Evolutionary conservation across 2,888 invertebrate species (phyloP).

Genomic region (Nemotelus pantherinus): DNA sequence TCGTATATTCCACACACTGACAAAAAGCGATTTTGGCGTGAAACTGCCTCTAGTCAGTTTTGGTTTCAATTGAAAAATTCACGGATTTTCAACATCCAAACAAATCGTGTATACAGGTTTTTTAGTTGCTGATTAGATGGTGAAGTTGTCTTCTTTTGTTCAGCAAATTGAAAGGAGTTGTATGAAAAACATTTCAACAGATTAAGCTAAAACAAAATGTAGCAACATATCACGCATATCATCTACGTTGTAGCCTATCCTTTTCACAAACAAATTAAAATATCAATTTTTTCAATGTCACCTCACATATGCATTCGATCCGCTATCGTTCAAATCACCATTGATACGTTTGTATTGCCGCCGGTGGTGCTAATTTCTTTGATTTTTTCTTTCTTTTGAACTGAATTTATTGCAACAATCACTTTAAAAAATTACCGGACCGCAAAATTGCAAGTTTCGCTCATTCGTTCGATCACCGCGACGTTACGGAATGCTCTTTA

Average conservation of each 20-base stretch:
- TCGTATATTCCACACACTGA: neutral
- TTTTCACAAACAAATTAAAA: neutral
- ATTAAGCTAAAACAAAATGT: neutral
- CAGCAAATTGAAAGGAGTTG: too few species aligned
- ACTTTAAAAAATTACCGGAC: slow-evolving; percentile 4
- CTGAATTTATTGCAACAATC: neutral
- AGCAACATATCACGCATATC: neutral
- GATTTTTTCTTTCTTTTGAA: neutral
- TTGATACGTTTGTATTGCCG: neutral
- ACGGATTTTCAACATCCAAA: slow-evolving; percentile 4
- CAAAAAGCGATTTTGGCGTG: neutral
- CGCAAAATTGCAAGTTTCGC: slow-evolving; percentile 26
- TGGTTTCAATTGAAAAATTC: slow-evolving; percentile 12
- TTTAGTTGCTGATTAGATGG: slow-evolving; percentile 10
- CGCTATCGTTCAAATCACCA: neutral
- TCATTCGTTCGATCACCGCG: neutral
- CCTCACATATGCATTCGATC: neutral
- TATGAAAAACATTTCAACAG: too few species aligned
- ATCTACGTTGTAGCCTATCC: neutral
- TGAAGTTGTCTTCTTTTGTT: neutral
- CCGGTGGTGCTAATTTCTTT: too few species aligned
- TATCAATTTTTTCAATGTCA: slow-evolving; percentile 13
- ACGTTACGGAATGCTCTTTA: slow-evolving; percentile 1
- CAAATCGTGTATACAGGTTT: neutral
- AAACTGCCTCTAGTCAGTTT: neutral